A percentile compares a stretch with the other conserved stretches of the same genome.
phyloP scores from a whole-genome alignment of 2,888 invertebrate species.

The Dicyrtomina minuta region DNA sequence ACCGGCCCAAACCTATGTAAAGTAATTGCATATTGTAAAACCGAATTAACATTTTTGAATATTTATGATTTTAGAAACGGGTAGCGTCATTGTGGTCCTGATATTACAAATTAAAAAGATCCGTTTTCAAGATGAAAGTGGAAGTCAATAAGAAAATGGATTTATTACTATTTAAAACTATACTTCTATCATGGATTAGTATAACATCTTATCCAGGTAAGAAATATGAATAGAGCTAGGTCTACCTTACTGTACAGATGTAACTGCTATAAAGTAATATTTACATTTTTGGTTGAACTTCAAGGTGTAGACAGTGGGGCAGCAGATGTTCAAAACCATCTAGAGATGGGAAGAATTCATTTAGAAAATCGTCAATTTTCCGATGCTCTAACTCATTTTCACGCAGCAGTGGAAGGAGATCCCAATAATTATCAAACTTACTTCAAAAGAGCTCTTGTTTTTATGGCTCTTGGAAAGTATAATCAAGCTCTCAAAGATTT shows the following conservation, averaged over 20 bases:
- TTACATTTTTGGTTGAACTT: no score
- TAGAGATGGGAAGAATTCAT: constrained; percentile 90
- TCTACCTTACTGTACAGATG: no score
- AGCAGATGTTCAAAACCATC: constrained; percentile 84
- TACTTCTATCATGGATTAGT: constrained; percentile 49
- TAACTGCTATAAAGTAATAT: no score
- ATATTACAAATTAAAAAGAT: no score
- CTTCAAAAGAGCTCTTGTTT: constrained; percentile 93
- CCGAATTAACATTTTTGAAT: no score
- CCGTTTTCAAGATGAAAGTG: constrained; percentile 29
- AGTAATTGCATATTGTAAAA: no score
- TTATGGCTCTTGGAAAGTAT: constrained; percentile 91
- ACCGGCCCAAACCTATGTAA: no score
- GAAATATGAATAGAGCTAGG: neutral
- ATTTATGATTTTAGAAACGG: no score
- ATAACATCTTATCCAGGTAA: constrained; percentile 49
- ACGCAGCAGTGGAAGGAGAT: constrained; percentile 96
- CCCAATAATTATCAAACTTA: constrained; percentile 93
- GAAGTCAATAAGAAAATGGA: constrained; percentile 42
- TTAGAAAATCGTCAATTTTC: constrained; percentile 88
- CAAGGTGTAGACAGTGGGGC: constrained; percentile 73
- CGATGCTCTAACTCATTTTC: constrained; percentile 95
- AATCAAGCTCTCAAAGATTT: constrained; percentile 93
- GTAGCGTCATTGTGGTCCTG: no score
- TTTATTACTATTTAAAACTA: constrained; percentile 41